A percentile compares a stretch with the other conserved stretches of the same genome.
phyloP scores from a whole-genome alignment of 2,797 vertebrate species.

The Chelon auratus region DNA sequence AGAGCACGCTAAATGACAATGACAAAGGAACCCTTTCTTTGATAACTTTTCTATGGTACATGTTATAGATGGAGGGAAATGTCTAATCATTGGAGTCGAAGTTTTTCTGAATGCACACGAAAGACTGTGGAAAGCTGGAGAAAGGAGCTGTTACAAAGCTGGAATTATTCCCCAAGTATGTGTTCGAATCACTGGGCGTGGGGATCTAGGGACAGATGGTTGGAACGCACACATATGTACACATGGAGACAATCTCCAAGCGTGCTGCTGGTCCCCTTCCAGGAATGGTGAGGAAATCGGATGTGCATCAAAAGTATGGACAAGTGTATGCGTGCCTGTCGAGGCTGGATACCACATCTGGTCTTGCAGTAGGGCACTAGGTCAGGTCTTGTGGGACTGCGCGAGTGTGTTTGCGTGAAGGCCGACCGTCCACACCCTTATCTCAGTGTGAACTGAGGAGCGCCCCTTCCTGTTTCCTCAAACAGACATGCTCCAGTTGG shows the following conservation, averaged over 20 bases:
- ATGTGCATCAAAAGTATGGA: constrained; percentile 43
- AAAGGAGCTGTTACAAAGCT: constrained; percentile 36
- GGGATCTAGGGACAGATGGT: constrained; percentile 64
- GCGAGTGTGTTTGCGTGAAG: constrained; percentile 21
- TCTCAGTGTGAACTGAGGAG: constrained; percentile 71
- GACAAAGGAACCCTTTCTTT: constrained; percentile 2
- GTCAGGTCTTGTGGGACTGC: constrained; percentile 61
- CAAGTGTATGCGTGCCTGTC: constrained; percentile 6
- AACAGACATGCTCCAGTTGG: constrained; percentile 72
- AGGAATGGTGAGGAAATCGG: constrained; percentile 39
- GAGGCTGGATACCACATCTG: constrained; percentile 68
- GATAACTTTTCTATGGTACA: constrained; percentile 14
- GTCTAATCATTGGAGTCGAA: constrained; percentile 11
- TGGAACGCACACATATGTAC: constrained; percentile 23
- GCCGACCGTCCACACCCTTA: constrained; percentile 72
- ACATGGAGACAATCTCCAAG: constrained; percentile 14
- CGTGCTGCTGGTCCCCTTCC: constrained; percentile 41
- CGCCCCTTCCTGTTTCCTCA: constrained; percentile 79
- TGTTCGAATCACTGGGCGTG: constrained; percentile 61
- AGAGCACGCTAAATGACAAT: constrained; percentile 23
- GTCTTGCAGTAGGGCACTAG: constrained; percentile 65
- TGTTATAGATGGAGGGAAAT: constrained; percentile 13
- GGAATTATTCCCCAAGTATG: constrained; percentile 55
- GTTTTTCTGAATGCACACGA: constrained; percentile 28
- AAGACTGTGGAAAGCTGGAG: constrained; percentile 36